phyloP scores from a whole-genome alignment of 2,888 invertebrate genomes.

The Troilus luridus region DNA sequence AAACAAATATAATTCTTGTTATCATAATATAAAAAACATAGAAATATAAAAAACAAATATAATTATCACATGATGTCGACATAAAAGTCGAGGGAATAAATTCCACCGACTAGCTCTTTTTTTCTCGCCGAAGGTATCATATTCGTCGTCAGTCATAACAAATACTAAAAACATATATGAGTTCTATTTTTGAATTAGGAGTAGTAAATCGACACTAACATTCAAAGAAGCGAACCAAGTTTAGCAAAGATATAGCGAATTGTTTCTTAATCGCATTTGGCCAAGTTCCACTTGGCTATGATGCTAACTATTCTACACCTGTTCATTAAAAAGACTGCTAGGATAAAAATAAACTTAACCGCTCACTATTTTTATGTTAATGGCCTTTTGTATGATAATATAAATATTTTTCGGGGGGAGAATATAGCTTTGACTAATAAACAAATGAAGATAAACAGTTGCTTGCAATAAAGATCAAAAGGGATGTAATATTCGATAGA shows the following conservation, averaged over 20 bases:
- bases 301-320: constrained; percentile 20
- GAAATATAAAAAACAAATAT: too few relatives aligned
- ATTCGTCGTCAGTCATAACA: background rate
- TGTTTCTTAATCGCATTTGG: constrained; percentile 43
- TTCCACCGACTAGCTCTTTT: background rate
- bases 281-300: background rate
- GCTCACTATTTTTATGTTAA: background rate
- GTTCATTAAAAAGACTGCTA: background rate
- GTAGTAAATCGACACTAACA: constrained; percentile 6
- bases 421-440: too few relatives aligned
- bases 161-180: background rate
- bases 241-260: constrained; percentile 45
- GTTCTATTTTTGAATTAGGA: background rate
- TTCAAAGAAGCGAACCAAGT: constrained; percentile 8
- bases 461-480: too few relatives aligned
- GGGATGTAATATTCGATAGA: too few relatives aligned
- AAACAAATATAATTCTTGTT: too few relatives aligned
- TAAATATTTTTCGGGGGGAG: too few relatives aligned
- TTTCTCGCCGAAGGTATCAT: background rate
- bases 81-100: background rate
- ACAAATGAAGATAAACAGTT: too few relatives aligned
- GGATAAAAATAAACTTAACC: background rate
- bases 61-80: too few relatives aligned
- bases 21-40: too few relatives aligned
- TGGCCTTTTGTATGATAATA: background rate